Evolutionary conservation across 2,113 vertebrate genomes (phyloP).

Genomic region (Stomatorhinus ivindoensis): DNA sequence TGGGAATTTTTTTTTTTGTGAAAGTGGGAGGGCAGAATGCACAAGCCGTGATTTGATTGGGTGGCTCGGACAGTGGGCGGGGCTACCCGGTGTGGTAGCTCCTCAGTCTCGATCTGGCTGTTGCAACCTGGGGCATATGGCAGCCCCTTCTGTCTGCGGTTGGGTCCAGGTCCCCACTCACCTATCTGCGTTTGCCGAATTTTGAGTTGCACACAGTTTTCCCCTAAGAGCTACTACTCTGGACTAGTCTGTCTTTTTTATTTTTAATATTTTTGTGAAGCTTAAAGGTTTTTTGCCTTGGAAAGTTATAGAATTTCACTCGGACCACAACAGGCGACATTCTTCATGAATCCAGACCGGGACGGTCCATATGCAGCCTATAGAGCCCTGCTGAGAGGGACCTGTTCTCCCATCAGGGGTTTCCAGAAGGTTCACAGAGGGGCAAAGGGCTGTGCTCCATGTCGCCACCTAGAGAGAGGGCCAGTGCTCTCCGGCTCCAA

Average conservation of each 20-base stretch:
- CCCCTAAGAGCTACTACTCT: not conserved
- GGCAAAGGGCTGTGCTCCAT: not conserved
- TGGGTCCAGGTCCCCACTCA: conserved; percentile 8
- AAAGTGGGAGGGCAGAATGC: not conserved
- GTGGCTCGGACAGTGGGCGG: not conserved
- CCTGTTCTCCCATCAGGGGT: not conserved
- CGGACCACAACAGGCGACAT: not conserved
- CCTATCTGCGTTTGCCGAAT: not conserved
- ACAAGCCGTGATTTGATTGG: not conserved
- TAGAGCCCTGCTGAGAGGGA: not conserved
- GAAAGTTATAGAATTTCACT: not conserved
- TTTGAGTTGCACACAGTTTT: not conserved
- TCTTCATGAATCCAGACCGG: not conserved
- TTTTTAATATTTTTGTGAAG: not conserved
- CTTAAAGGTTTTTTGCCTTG: not conserved
- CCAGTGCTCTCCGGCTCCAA: not conserved
- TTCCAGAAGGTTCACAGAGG: not conserved
- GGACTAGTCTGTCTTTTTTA: not conserved
- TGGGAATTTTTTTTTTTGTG: not conserved
- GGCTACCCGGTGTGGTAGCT: not conserved
- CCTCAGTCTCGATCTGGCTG: not conserved
- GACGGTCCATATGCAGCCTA: not conserved
- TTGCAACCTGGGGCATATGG: conserved; percentile 13
- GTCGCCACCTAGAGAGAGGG: not conserved
- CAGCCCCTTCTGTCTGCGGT: conserved; percentile 14